Evolutionary conservation across 2,797 vertebrate species (phyloP).

Genomic region (Falco peregrinus): DNA sequence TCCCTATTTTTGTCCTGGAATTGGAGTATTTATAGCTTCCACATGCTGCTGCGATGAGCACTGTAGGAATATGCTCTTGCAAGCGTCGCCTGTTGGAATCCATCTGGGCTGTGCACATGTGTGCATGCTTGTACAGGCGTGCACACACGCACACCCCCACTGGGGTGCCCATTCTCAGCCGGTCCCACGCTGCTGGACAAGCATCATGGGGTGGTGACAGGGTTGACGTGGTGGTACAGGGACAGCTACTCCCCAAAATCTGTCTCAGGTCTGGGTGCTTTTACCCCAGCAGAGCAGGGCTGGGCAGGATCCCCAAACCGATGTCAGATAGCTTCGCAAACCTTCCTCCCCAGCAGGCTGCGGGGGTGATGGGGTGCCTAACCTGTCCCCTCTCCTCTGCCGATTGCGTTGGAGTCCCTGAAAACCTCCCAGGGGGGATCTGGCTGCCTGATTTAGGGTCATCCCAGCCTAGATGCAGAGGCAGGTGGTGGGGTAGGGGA

Average conservation of each 20-base stretch:
- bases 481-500: background rate
- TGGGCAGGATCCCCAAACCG: background rate
- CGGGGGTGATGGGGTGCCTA: background rate
- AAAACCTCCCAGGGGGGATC: background rate
- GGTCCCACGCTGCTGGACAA: background rate
- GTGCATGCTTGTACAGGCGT: background rate
- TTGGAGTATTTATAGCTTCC: slow-evolving; percentile 44
- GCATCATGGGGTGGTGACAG: fast-evolving
- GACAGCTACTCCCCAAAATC: background rate
- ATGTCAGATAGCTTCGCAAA: fast-evolving
- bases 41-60: background rate
- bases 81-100: background rate
- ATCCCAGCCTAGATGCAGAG: background rate
- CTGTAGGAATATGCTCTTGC: background rate
- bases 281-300: background rate
- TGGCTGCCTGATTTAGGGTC: background rate
- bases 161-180: background rate
- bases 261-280: background rate
- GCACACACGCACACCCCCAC: fast-evolving
- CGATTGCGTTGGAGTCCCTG: background rate
- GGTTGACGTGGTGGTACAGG: background rate
- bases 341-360: background rate
- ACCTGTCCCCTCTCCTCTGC: background rate
- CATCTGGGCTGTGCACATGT: background rate
- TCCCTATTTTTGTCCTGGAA: slow-evolving; percentile 56